phyloP scores from a whole-genome alignment of 92 coral and sea anemone genomes.

The Blastomussa wellsi region DNA sequence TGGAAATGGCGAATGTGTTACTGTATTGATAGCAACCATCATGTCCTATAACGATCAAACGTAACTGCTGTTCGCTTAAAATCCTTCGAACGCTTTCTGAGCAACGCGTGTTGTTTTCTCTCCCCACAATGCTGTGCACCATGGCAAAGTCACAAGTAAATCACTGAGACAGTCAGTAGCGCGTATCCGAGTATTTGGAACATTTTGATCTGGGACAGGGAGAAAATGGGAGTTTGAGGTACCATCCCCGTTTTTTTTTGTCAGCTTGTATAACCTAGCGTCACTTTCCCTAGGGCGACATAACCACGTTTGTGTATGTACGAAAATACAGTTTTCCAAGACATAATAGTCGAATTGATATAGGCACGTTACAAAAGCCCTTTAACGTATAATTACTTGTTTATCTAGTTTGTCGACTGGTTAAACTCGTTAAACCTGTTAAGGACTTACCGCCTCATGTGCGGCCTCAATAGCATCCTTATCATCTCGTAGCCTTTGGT shows the following conservation, averaged over 20 bases:
- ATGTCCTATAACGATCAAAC: neutral
- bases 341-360: no score
- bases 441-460: conserved; percentile 92
- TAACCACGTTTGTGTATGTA: neutral
- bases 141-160: neutral
- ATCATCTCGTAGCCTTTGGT: conserved; percentile 95
- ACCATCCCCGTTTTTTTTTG: no score
- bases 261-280: neutral
- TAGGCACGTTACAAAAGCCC: neutral
- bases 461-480: conserved; percentile 97
- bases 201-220: neutral
- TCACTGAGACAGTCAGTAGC: neutral
- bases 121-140: neutral
- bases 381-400: neutral
- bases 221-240: no score
- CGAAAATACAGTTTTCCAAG: no score
- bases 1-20: no score
- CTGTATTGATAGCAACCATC: neutral
- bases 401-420: neutral
- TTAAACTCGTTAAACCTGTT: conserved; percentile 7
- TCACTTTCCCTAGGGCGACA: neutral
- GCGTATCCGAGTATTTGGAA: neutral
- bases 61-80: no score
- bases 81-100: no score
- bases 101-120: neutral